Base-by-base conservation (phyloP, 2,113 vertebrate genomes). In the Diphyllodes magnificus region DNA sequence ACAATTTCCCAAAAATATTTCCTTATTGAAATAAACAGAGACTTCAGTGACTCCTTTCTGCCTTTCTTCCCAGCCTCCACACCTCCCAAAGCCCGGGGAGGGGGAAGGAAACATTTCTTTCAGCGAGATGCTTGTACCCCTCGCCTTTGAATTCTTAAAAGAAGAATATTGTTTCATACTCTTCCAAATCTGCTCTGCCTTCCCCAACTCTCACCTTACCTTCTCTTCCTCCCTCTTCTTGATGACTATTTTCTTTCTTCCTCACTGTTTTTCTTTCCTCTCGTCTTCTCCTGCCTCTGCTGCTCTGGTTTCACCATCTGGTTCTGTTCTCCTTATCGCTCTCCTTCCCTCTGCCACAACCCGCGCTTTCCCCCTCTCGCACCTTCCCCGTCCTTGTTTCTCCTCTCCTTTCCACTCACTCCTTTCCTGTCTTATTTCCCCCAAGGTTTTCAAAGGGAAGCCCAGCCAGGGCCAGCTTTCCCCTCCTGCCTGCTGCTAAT, bases 251-350 rank as follows among this genome's bases (percentile, higher is more conserved):
- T 93, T 63, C 72, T 90, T 93, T 92, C 64, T 90, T 95, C 70
- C 82, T 94, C 73, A 84, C 83, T 95, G 92, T 95, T 96, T 96
- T 96, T 88, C 84, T 89, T 91, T 77, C 72, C 84, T 83, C 86
- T 77, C 51, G 6, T 96, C 82, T 90, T 95, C 83, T 90, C 65
- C 89, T 92, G 69, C 56, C 45, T 92, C 82, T 56, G 92, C 79
- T 92, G 80, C 94, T 97, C 90, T 79, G 82, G 60, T 96, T 95
- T 92, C 95, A 93, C 92, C 96, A 95, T 93, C 91, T 92, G 84
- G 71, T 95, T 96, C 92, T 95, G 81, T 4, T 94, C 92, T 90
- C 77, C 81, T 96, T 96, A 93, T 96, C 93, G 50, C 68, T 28
- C 79, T 49, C 91, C 64, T 73, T 82, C 61, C 86, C 64, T 75